Conservation (phyloP, 2,888 invertebrate species). For the Eilema sororculum region DNA sequence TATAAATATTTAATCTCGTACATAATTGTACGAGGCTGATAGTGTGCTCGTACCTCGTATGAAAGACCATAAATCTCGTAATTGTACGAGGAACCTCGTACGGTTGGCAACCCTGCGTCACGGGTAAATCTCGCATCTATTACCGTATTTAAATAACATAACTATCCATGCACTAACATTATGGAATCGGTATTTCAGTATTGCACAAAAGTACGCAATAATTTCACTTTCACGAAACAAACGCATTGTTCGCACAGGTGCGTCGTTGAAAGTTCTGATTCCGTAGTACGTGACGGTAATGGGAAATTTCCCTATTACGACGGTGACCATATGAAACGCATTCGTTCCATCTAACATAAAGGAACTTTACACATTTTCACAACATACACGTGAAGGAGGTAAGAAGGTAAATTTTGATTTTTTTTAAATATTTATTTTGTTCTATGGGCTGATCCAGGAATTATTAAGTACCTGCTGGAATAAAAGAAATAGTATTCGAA, state of each 20-base stretch:
- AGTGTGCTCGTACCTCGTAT: too few species aligned
- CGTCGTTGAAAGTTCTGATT: conserved; percentile 49
- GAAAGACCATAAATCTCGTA: too few species aligned
- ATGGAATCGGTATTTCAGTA: conserved; percentile 7
- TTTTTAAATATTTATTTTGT: background rate
- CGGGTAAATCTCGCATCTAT: background rate
- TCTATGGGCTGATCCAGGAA: too few species aligned
- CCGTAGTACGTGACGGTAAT: conserved; percentile 39
- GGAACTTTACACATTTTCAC: conserved; percentile 16
- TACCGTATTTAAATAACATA: background rate
- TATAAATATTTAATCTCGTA: too few species aligned
- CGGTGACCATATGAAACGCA: conserved; percentile 35
- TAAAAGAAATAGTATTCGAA: too few species aligned
- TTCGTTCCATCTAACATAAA: conserved; percentile 44
- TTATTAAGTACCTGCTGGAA: too few species aligned
- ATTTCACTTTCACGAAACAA: conserved; percentile 45
- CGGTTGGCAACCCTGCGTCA: too few species aligned
- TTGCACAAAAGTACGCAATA: conserved; percentile 30
- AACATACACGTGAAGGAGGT: background rate
- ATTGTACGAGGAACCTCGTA: too few species aligned
- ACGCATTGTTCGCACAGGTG: conserved; percentile 44
- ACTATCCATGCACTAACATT: background rate
- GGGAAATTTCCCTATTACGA: conserved; percentile 37
- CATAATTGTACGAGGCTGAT: too few species aligned
- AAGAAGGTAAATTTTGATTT: background rate